Evolutionary conservation across 2,888 invertebrate species (phyloP), one percentile per base, ranked within the genome.

Genomic region (Dynastes maya): DNA sequence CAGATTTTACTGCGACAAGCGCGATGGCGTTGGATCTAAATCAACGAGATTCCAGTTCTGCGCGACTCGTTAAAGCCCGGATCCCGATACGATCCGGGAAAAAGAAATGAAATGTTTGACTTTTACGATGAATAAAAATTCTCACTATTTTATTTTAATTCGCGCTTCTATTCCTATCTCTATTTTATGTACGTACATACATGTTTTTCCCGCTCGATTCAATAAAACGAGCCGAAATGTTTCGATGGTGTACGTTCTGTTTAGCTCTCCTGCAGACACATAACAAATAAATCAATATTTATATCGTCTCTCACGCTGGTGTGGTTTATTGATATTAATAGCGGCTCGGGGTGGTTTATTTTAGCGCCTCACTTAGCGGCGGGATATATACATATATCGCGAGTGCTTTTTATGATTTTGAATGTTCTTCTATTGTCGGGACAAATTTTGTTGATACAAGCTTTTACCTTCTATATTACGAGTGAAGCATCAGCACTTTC

Each of bases 81-180:
- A 40, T 68, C 8, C 45, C 45, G 45, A 45, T 45, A 45, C 45
- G 45, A 37, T 37, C 51, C 40, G 61, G n/a, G 65, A 37, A 9
- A 71, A 65, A 53, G 71, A 71, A 71, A 71, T 76, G 76, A 76
- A 76, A 76, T 76, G 76, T 76, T 76, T 67, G 64, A 64, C 55
- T 76, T 76, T 76, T 76, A 76, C 67, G 76, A 65, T 67, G 65
- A 65, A 76, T 76, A 76, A 76, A 76, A 76, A 76, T 67, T 68
- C 67, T 40, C 22, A 67, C 55, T 76, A 68, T 76, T 67, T 65
- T 76, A 76, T 76, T 76, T 76, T 76, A 76, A 76, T 76, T 76
- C 76, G 22, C 55, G 67, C 51, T 58, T 72, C 45, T 40, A 72
- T 58, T 58, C 58, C 51, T 29, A 53, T 40, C 40, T 58, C 37